These are phyloP conservation scores for Nesogale talazaci DNA, from an alignment of 2,113 vertebrate species.

Conservation along the genomic window DNA sequence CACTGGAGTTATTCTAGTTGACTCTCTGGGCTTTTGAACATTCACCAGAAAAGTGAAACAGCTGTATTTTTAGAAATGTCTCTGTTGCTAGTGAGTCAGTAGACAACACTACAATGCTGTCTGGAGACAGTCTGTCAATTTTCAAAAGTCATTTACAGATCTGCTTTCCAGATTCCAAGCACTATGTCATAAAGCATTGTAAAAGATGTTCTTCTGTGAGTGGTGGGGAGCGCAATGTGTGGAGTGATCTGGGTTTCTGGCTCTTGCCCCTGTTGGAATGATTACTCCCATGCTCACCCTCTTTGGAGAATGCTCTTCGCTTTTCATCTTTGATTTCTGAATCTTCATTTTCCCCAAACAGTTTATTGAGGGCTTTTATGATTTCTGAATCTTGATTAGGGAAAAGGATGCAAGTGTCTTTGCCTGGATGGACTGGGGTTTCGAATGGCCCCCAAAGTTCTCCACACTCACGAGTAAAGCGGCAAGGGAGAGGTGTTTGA, in stretches of 20 bases:
- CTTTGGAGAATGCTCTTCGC: neutral
- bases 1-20: neutral
- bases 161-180: slow-evolving; percentile 7
- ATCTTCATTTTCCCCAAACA: neutral
- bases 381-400: neutral
- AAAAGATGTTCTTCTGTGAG: neutral
- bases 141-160: neutral
- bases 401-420: neutral
- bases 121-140: neutral
- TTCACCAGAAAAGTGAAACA: neutral
- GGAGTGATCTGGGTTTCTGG: neutral
- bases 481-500: neutral
- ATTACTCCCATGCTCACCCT: neutral
- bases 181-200: neutral
- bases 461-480: neutral
- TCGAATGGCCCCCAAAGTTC: slow-evolving; percentile 27
- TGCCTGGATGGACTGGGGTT: neutral
- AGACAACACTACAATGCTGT: neutral
- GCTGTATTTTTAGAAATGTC: neutral
- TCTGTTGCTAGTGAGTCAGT: neutral
- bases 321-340: neutral
- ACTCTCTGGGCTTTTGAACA: neutral
- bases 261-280: neutral
- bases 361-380: no score
- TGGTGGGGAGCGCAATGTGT: neutral